Evolutionary conservation across 2,797 vertebrate species (phyloP).

Genomic region (Protonibea diacanthus): DNA sequence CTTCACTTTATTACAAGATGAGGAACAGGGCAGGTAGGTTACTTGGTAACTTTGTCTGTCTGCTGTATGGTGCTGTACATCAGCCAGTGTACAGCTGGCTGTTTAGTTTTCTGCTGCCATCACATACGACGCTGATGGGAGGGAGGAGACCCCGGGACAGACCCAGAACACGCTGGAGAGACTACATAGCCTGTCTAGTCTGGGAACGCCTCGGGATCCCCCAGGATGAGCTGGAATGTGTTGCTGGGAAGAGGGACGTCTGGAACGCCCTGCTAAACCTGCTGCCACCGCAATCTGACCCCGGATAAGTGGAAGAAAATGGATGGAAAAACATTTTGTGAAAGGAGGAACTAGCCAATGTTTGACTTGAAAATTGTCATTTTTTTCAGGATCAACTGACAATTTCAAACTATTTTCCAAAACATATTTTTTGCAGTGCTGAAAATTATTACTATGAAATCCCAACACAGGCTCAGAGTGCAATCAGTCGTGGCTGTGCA

Average conservation of each 20-base stretch:
- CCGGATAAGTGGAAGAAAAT: too few species aligned
- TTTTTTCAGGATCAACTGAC: neutral
- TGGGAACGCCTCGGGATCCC: too few species aligned
- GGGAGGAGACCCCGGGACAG: too few species aligned
- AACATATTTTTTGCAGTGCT: neutral
- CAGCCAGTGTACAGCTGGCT: neutral
- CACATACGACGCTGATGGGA: neutral
- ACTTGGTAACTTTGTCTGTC: neutral
- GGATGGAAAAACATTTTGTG: too few species aligned
- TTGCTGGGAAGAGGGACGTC: too few species aligned
- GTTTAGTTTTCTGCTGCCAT: neutral
- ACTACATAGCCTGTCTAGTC: too few species aligned
- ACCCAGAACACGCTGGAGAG: too few species aligned
- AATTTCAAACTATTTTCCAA: neutral
- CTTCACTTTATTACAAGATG: neutral
- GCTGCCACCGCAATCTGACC: too few species aligned
- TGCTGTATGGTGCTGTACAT: neutral
- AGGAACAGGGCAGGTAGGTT: neutral
- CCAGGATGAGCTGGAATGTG: too few species aligned
- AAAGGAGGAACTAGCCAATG: neutral
- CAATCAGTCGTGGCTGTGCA: slow-evolving; percentile 38
- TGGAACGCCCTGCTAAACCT: too few species aligned
- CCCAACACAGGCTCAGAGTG: slow-evolving; percentile 26
- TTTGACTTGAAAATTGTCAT: neutral
- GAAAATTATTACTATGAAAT: neutral